Conservation (phyloP, 1,140 invertebrate species). For the Polypedilum vanderplanki region DNA sequence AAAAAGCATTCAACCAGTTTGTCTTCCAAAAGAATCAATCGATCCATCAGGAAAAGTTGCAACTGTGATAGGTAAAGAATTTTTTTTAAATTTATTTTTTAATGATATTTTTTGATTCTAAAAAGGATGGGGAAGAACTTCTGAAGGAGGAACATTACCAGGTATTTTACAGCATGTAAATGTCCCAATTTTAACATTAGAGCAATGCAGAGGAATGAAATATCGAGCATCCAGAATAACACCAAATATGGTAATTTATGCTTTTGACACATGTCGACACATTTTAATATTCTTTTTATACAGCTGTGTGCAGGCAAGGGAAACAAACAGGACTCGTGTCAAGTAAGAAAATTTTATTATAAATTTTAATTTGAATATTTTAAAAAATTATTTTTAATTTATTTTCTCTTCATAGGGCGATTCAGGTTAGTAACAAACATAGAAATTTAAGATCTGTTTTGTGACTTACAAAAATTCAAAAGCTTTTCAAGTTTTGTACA, state of each 20-base stretch:
- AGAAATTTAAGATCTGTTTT: neutral
- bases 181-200: constrained; percentile 71
- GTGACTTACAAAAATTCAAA: too few species aligned
- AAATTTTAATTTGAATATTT: neutral
- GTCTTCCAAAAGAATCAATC: constrained; percentile 57
- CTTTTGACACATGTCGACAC: constrained; percentile 9
- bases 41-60: constrained; percentile 61
- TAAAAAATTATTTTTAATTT: neutral
- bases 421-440: neutral
- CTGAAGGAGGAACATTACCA: constrained; percentile 71
- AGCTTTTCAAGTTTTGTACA: too few species aligned
- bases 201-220: constrained; percentile 72
- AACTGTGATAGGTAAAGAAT: neutral
- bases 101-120: neutral
- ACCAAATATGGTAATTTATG: constrained; percentile 57
- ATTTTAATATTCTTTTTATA: neutral
- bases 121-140: constrained; percentile 76
- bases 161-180: constrained; percentile 72
- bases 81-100: neutral
- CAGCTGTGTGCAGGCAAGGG: constrained; percentile 66
- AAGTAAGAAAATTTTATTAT: constrained; percentile 53
- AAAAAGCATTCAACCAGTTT: constrained; percentile 72
- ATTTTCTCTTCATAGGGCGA: neutral
- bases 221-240: constrained; percentile 73
- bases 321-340: constrained; percentile 68